Base-by-base conservation (phyloP, 2,888 invertebrate species). In the Drosophila koepferae region DNA sequence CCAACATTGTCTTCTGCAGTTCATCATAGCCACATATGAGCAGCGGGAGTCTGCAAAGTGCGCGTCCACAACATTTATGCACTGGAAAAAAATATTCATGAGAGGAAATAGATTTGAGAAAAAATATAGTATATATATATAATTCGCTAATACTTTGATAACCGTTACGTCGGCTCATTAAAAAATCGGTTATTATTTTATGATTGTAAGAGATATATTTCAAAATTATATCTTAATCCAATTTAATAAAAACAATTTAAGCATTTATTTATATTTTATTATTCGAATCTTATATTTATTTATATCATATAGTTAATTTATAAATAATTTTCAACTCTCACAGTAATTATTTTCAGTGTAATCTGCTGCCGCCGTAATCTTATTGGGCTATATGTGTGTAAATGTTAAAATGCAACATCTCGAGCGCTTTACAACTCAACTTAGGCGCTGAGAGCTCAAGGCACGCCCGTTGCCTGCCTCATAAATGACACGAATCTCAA, bases 1-100 rank as follows among this genome's bases (percentile, higher is more conserved):
- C 90, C 90, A 83, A 89, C 90, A 89, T 87, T 91, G 91, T 91
- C 87, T 91, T 74, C 67, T 58, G 62, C 79, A 89, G 90, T 91
- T 91, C 86, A 91, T 91, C 89, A 84, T 80, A 70, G 78, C 77
- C 64, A 71, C 73, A 77, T 78, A 67, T 73, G 72, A 68, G 63
- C 66, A 59, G 63, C 69, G 40, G 65, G 51, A 77, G 69, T 48
- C 63, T 41, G 58, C 36, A 51, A 16, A 69, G 10, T 58, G 58
- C 58, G 43, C 66, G 67, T 70, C 72, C 72, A 73, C 78, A 82
- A 62, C 68, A 74, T 72, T 74, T 58, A 55, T 78, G 64, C 79
- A 79, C 61, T 68, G 18, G 36, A 46, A 65, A 53, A 53, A 76
- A 73, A 46, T 16, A 23, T 3, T 23, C 1, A 7, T 14, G 46